A percentile compares a stretch with the other conserved stretches of the same genome.
Evolutionary conservation across 2,888 invertebrate species (phyloP).

Genomic region (Scaptomyza polygonia): DNA sequence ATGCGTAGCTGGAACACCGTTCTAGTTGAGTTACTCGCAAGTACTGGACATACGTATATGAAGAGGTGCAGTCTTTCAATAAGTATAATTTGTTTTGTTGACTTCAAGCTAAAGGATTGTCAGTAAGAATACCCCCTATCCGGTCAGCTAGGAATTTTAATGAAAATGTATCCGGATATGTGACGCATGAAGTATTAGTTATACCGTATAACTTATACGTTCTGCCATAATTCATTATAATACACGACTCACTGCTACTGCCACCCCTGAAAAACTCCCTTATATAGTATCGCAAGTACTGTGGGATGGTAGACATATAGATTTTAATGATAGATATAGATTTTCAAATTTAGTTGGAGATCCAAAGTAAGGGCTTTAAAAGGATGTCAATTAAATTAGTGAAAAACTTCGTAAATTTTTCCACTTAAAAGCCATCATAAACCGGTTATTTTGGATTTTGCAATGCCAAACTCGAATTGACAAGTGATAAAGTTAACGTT

Average conservation of each 20-base stretch:
- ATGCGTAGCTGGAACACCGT: slow-evolving; percentile 24
- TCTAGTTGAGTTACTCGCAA: slow-evolving; percentile 45
- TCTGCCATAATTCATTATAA: slow-evolving; percentile 39
- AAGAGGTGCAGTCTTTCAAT: slow-evolving; percentile 52
- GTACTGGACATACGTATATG: slow-evolving; percentile 40
- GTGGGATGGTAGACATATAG: slow-evolving; percentile 8
- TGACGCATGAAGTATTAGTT: slow-evolving; percentile 16
- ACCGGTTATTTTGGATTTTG: no score
- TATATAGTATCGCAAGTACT: slow-evolving; percentile 42
- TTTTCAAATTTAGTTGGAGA: background rate
- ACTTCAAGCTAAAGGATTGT: slow-evolving; percentile 42
- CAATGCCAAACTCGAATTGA: background rate
- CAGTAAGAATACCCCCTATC: slow-evolving; percentile 30
- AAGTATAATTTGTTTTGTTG: slow-evolving; percentile 40
- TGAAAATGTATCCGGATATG: slow-evolving; percentile 43
- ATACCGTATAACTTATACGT: no score
- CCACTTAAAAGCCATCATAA: no score
- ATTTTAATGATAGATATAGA: slow-evolving; percentile 21
- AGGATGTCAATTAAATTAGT: background rate
- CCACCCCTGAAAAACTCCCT: slow-evolving; percentile 1
- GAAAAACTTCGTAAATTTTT: background rate
- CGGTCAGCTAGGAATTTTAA: slow-evolving; percentile 31
- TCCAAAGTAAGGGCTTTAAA: background rate
- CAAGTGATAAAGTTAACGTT: background rate
- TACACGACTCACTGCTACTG: slow-evolving; percentile 24